phyloP scores from a whole-genome alignment of 2,888 invertebrate species.

The Cephalotes varians region DNA sequence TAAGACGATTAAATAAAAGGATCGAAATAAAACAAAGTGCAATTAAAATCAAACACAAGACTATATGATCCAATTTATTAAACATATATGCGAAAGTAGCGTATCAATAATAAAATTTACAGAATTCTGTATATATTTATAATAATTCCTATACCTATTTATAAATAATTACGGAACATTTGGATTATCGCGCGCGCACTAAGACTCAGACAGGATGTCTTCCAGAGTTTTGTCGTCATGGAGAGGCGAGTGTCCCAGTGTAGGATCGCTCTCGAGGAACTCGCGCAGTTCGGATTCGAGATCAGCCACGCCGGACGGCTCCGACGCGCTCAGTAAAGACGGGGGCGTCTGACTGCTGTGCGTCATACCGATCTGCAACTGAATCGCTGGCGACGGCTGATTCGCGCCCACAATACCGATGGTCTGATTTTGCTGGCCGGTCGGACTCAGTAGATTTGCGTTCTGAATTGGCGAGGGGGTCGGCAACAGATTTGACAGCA shows the following conservation, averaged over 20 bases:
- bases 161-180: conserved; percentile 7
- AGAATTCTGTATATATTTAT: conserved; percentile 32
- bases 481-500: conserved; percentile 76
- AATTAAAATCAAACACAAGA: conserved; percentile 12
- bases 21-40: not conserved
- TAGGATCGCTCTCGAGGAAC: conserved; percentile 90
- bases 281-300: conserved; percentile 90
- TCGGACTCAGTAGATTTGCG: conserved; percentile 75
- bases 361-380: conserved; percentile 79
- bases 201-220: conserved; percentile 84
- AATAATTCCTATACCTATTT: conserved; percentile 10
- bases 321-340: conserved; percentile 77
- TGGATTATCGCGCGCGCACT: conserved; percentile 55
- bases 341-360: conserved; percentile 75
- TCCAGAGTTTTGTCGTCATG: conserved; percentile 85
- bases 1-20: not conserved
- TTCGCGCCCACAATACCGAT: conserved; percentile 77
- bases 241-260: conserved; percentile 86
- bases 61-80: conserved; percentile 57
- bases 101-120: conserved; percentile 68
- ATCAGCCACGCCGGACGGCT: conserved; percentile 86
- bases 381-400: conserved; percentile 77
- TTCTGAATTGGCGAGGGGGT: conserved; percentile 75
- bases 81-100: conserved; percentile 42
- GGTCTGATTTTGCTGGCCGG: conserved; percentile 73